Base-by-base conservation (phyloP, 1,140 invertebrate species). In the Leptinotarsa texana region DNA sequence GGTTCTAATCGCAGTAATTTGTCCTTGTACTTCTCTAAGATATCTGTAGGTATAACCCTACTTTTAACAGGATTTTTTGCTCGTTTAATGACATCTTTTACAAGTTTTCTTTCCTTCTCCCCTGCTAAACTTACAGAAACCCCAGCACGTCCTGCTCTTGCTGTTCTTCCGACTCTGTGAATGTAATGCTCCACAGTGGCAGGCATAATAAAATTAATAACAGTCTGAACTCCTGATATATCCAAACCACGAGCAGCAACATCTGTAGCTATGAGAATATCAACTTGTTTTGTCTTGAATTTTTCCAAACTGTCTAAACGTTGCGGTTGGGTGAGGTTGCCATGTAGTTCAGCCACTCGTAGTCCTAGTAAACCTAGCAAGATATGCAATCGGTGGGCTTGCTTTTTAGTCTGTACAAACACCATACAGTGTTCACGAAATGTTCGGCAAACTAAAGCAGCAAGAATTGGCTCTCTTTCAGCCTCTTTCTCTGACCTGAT, bases 181-280 rank as follows among this genome's bases (percentile, higher is more conserved):
- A 99, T 96, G 82, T 99, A 99, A 86, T 98, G 96, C 83, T 98
- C 95, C 13, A 98, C 85, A 0, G 95, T 96, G 21, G 93, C 92
- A 3, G 98, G 98, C 93, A 99, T 93, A 0, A 95, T 92, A 85
- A 97, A 98, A 87, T 99, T 99, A 61, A 99, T 95, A 4, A 98
- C 97, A 51, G 96, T 99, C 87, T 97, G 95, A 1, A 99, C 96
- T 8, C 95, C 96, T 65, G 93, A 91, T 80, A 99, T 99, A 86
- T 99, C 98, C 33, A 99, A 88, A 86, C 98, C 98, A 86, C 98
- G 88, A 33, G 98, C 96, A 8, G 97, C 97, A 24, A 99, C 93
- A 88, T 99, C 98, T 4, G 98, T 99, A 0, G 96, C 96, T 68
- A 99, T 90, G 18, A 99, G 87, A 5, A 99, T 91, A 87, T 99